Evolutionary conservation across 2,113 vertebrate species (phyloP).

Genomic region (Oryzias woworae): DNA sequence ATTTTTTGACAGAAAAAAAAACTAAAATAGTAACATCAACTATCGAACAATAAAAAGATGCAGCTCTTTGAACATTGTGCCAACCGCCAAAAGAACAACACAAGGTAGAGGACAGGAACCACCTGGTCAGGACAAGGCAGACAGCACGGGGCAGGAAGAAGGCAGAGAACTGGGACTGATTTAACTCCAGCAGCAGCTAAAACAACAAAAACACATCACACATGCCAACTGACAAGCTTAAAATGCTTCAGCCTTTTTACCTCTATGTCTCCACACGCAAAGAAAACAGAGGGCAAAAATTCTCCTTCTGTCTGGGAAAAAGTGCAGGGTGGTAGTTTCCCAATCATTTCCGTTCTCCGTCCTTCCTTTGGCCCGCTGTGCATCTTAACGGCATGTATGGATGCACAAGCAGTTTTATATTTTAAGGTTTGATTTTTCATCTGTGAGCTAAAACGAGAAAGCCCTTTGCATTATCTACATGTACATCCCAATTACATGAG

Average conservation of each 20-base stretch:
- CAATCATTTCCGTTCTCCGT: conserved; percentile 7
- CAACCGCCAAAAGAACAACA: conserved; percentile 5
- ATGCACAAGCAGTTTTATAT: background rate
- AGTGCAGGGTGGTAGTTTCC: background rate
- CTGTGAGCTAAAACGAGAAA: background rate
- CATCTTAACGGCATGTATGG: background rate
- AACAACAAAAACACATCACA: conserved; percentile 58
- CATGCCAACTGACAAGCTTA: conserved; percentile 33
- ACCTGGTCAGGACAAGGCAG: conserved; percentile 51
- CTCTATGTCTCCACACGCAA: conserved; percentile 6
- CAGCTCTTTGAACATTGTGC: conserved; percentile 4
- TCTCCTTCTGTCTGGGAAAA: conserved; percentile 11
- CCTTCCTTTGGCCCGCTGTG: conserved; percentile 36
- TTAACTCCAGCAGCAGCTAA: conserved; percentile 60
- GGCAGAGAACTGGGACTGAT: conserved; percentile 36
- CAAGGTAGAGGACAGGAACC: conserved; percentile 52
- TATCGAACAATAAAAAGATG: background rate
- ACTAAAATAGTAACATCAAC: background rate
- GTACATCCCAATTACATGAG: conserved; percentile 47
- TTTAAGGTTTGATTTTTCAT: too few relatives aligned
- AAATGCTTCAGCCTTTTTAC: conserved; percentile 8
- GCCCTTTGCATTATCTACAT: conserved; percentile 22
- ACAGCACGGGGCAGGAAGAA: conserved; percentile 51
- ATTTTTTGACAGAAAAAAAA: conserved; percentile 1
- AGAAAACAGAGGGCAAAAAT: conserved; percentile 16